phyloP scores from a whole-genome alignment of 2,797 vertebrate species.

The Acridotheres tristis region DNA sequence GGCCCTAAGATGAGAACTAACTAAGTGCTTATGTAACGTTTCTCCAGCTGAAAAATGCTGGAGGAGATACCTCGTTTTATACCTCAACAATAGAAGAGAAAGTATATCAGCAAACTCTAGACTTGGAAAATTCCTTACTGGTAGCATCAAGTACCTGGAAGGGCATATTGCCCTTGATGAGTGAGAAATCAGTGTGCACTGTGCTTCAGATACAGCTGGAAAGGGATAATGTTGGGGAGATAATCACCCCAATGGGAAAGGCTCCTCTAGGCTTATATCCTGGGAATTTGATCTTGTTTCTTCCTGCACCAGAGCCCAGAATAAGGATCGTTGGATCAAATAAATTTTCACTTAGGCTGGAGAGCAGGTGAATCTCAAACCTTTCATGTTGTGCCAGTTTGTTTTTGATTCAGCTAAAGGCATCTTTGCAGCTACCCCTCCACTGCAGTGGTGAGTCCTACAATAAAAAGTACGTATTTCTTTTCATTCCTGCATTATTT shows the following conservation, averaged over 20 bases:
- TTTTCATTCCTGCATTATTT: neutral
- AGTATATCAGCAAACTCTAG: neutral
- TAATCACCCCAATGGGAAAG: neutral
- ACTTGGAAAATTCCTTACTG: neutral
- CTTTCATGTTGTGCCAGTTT: neutral
- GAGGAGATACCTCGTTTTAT: slow-evolving; percentile 16
- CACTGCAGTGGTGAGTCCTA: neutral
- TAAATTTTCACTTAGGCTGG: neutral
- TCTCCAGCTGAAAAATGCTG: slow-evolving; percentile 13
- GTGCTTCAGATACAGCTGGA: neutral
- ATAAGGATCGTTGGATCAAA: neutral
- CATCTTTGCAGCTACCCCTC: neutral
- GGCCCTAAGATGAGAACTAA: neutral
- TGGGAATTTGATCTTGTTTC: neutral
- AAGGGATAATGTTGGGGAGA: neutral
- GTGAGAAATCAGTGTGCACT: neutral
- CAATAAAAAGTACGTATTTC: neutral
- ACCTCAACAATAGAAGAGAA: neutral
- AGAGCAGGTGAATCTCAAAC: neutral
- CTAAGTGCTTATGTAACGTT: neutral
- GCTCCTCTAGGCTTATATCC: neutral
- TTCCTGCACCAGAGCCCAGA: neutral
- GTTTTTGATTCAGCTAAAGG: neutral
- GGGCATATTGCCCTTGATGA: neutral
- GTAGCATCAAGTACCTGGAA: neutral